These are phyloP conservation scores for Epizoanthus fatuus DNA, from an alignment of 92 coral and sea anemone genomes.

Conservation along the genomic window DNA sequence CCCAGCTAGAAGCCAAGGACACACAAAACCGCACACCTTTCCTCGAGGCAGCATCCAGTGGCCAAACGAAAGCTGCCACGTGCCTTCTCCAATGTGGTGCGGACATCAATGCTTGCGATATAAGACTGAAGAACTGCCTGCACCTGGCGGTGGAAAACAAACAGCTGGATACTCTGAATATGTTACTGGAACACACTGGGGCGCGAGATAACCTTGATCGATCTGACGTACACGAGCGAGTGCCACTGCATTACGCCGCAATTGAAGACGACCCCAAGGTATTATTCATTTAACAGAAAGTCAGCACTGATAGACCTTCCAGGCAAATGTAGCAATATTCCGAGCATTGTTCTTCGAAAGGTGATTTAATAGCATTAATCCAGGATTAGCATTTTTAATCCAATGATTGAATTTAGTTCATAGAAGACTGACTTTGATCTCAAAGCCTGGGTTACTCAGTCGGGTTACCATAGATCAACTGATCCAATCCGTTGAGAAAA, in stretches of 20 bases:
- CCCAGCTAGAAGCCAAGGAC: constrained; percentile 67
- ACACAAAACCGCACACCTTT: constrained; percentile 63
- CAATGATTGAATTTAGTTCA: too few relatives aligned
- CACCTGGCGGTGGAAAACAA: constrained; percentile 78
- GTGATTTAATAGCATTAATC: too few relatives aligned
- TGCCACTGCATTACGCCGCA: constrained; percentile 81
- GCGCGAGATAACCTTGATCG: constrained; percentile 43
- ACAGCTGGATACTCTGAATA: constrained; percentile 50
- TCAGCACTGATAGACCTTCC: too few relatives aligned
- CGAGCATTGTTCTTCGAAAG: too few relatives aligned
- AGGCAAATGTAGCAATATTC: too few relatives aligned
- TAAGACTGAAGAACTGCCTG: constrained; percentile 59
- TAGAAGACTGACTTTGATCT: too few relatives aligned
- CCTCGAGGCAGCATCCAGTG: constrained; percentile 75
- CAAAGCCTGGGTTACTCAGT: too few relatives aligned
- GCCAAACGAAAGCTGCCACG: constrained; percentile 35
- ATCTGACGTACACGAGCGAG: constrained; percentile 70
- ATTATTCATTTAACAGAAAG: not conserved
- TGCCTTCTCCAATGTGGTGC: constrained; percentile 61
- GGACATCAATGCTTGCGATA: constrained; percentile 59
- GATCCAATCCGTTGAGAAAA: too few relatives aligned
- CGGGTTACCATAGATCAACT: too few relatives aligned
- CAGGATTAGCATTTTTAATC: too few relatives aligned
- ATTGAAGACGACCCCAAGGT: constrained; percentile 65
- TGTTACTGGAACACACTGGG: constrained; percentile 49